A percentile compares a stretch with the other conserved stretches of the same genome.
Evolutionary conservation across 2,888 invertebrate genomes (phyloP).

Genomic region (Lumbricus terrestris): DNA sequence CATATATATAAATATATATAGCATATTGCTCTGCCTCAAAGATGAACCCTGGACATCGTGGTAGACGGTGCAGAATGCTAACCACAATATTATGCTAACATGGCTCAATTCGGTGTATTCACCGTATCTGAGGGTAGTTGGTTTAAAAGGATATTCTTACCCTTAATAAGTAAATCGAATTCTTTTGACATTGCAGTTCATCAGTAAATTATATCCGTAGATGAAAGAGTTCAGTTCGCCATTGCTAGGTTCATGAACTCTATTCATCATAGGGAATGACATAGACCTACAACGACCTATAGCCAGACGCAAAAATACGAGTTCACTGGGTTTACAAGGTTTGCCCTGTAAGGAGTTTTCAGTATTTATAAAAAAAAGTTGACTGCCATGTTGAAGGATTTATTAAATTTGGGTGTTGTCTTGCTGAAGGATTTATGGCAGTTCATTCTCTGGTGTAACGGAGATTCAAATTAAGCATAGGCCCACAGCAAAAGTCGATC

Average conservation of each 20-base stretch:
- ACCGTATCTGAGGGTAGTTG: not conserved
- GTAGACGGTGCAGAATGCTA: no score
- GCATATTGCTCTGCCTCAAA: no score
- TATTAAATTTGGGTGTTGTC: no score
- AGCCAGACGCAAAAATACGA: not conserved
- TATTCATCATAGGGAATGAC: no score
- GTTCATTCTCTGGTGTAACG: not conserved
- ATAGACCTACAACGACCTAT: no score
- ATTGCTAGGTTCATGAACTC: not conserved
- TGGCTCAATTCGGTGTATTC: not conserved
- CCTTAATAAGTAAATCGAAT: not conserved
- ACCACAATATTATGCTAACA: no score
- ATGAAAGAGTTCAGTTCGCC: not conserved
- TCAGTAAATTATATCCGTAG: not conserved
- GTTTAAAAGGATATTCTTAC: no score
- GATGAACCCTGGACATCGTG: no score
- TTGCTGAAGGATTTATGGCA: not conserved
- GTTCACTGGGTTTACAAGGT: not conserved
- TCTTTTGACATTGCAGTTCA: not conserved
- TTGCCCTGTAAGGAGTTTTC: not conserved
- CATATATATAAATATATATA: no score
- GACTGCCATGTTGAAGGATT: no score
- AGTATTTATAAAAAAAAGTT: no score
- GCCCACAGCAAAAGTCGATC: not conserved
- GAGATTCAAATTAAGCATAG: not conserved